Conservation (phyloP, 2,113 vertebrate genomes). For the Lycocorax pyrrhopterus region DNA sequence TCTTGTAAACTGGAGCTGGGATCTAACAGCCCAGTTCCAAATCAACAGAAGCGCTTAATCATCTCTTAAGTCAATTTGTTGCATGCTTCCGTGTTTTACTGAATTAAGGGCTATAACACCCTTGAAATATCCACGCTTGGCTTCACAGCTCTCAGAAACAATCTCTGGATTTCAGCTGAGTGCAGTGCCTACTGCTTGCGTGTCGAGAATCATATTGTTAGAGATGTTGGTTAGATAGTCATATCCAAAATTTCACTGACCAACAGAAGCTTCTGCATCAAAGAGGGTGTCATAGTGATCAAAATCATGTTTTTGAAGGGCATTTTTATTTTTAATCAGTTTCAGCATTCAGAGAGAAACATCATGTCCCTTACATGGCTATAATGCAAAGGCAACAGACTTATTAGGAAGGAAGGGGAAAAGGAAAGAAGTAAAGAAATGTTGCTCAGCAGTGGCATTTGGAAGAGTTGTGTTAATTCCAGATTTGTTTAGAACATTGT, state of each 20-base stretch:
- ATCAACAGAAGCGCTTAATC: not conserved
- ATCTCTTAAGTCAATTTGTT: not conserved
- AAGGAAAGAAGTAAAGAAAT: not conserved
- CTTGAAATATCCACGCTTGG: not conserved
- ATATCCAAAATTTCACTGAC: not conserved
- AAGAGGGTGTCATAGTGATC: not conserved
- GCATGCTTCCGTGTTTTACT: not conserved
- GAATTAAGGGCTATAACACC: not conserved
- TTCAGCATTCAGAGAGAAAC: not conserved
- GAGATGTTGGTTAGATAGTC: not conserved
- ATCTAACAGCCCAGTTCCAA: not conserved
- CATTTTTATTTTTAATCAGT: not conserved
- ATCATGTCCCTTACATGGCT: not conserved
- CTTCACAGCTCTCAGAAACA: not conserved
- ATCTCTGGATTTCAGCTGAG: not conserved
- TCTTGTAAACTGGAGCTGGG: not conserved
- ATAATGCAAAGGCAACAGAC: not conserved
- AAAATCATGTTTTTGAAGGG: not conserved
- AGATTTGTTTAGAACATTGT: not conserved
- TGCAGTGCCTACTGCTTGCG: not conserved
- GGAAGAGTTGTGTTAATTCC: not conserved
- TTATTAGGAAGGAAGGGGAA: not conserved
- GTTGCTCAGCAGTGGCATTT: not conserved
- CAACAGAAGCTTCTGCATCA: not conserved
- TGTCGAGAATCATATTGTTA: not conserved